Evolutionary conservation across 35 echinoderm and acorn worm genomes (phyloP).

Genomic region (Ophiothrix spiculata): DNA sequence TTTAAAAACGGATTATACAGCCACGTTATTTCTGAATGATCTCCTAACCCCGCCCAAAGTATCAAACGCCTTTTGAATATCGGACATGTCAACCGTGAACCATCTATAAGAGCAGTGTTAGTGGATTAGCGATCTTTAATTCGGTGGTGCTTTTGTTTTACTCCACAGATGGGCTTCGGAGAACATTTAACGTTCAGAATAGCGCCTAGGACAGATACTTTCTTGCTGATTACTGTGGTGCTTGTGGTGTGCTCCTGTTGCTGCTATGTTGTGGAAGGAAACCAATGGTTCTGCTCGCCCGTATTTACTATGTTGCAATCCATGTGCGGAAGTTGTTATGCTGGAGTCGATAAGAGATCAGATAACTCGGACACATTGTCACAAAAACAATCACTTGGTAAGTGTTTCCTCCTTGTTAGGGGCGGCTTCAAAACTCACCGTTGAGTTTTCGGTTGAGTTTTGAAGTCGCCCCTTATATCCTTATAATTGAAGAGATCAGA

Average conservation of each 20-base stretch:
- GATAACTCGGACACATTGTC: background rate
- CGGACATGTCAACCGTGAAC: background rate
- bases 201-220: background rate
- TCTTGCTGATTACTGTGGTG: background rate
- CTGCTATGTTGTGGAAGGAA: background rate
- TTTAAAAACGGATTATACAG: no score
- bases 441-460: no score
- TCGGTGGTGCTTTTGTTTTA: background rate
- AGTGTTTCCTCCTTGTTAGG: no score
- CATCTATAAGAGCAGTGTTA: background rate
- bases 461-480: no score
- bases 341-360: slow-evolving; percentile 38
- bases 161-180: background rate
- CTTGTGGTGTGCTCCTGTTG: background rate
- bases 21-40: no score
- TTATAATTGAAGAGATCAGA: slow-evolving; percentile 48
- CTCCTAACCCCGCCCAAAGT: background rate
- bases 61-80: background rate
- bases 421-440: no score
- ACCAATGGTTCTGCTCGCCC: slow-evolving; percentile 20
- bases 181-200: background rate
- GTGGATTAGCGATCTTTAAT: background rate
- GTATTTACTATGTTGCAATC: slow-evolving; percentile 20
- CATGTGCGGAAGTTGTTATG: slow-evolving; percentile 54
- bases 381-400: slow-evolving; percentile 3